Percentiles rank a stretch among this genome's conserved stretches.
Conservation (phyloP, 1,140 invertebrate species). For the Helicoverpa armigera region DNA sequence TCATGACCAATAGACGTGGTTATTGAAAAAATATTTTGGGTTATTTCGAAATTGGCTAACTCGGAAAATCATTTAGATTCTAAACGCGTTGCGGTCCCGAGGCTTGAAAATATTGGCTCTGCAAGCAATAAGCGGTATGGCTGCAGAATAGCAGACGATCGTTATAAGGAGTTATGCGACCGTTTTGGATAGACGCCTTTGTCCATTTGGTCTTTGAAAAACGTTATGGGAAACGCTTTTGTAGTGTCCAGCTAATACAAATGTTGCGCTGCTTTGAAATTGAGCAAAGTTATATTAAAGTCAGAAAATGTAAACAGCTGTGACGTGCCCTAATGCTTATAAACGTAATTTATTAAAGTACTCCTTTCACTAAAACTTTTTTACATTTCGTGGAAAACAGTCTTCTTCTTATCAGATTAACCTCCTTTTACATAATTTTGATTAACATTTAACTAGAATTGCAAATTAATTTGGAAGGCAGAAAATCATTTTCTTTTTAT, state of each 20-base stretch:
- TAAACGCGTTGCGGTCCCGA: conserved; percentile 57
- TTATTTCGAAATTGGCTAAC: conserved; percentile 53
- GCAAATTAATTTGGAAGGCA: conserved; percentile 3
- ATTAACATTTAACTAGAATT: too few species aligned
- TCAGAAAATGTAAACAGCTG: too few species aligned
- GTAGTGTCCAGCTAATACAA: background rate
- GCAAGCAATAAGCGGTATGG: conserved; percentile 63
- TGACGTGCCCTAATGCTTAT: too few species aligned
- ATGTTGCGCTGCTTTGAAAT: background rate
- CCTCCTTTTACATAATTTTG: too few species aligned
- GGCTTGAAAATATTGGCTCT: conserved; percentile 67
- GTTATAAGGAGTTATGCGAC: conserved; percentile 53
- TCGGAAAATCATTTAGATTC: conserved; percentile 61
- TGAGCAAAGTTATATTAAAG: background rate
- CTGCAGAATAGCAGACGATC: conserved; percentile 62
- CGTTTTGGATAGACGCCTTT: conserved; percentile 40
- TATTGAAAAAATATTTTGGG: conserved; percentile 43
- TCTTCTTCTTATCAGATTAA: too few species aligned
- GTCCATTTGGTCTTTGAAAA: conserved; percentile 41
- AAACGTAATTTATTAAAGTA: too few species aligned
- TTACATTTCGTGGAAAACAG: too few species aligned
- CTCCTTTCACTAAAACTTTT: too few species aligned
- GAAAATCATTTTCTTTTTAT: conserved; percentile 16
- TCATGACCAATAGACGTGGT: conserved; percentile 4
- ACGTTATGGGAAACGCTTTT: conserved; percentile 25